Conservation (phyloP, 1,140 invertebrate species). For the Conopomorpha cramerella region DNA sequence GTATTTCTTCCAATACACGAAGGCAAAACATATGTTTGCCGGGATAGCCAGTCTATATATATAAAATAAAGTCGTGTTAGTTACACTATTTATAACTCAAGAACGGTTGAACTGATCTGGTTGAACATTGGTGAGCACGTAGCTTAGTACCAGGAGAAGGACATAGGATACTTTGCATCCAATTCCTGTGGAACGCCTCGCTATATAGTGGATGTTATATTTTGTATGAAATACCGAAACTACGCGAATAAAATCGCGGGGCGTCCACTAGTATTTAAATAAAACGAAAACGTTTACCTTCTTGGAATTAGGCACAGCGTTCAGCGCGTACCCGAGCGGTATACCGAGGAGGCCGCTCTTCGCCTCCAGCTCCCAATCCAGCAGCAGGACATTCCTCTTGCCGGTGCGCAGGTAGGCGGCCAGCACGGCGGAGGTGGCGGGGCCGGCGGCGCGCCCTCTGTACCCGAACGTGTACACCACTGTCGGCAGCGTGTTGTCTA, state of each 20-base stretch:
- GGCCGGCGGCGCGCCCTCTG: conserved; percentile 20
- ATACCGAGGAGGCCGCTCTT: conserved; percentile 27
- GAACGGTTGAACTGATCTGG: too few relatives aligned
- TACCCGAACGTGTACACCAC: conserved; percentile 42
- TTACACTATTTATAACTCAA: too few relatives aligned
- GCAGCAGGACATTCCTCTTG: conserved; percentile 34
- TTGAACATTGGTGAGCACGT: too few relatives aligned
- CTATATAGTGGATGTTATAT: too few relatives aligned
- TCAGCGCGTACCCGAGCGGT: conserved; percentile 25
- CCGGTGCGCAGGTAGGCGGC: conserved; percentile 23
- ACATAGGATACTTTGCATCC: background rate
- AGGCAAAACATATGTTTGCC: too few relatives aligned
- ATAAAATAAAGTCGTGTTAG: too few relatives aligned
- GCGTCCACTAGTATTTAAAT: too few relatives aligned
- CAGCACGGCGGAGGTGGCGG: conserved; percentile 33
- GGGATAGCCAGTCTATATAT: too few relatives aligned
- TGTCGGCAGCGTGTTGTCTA: conserved; percentile 20
- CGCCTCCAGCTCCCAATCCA: conserved; percentile 45
- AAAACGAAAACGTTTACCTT: conserved; percentile 21
- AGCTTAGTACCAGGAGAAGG: too few relatives aligned
- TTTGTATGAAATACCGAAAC: too few relatives aligned
- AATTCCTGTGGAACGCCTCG: background rate
- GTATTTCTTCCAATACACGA: too few relatives aligned
- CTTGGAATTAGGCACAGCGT: conserved; percentile 33
- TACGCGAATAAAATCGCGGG: too few relatives aligned